These are phyloP conservation scores for Myiopsitta monachus DNA, from an alignment of 2,113 vertebrate species.

Conservation along the genomic window DNA sequence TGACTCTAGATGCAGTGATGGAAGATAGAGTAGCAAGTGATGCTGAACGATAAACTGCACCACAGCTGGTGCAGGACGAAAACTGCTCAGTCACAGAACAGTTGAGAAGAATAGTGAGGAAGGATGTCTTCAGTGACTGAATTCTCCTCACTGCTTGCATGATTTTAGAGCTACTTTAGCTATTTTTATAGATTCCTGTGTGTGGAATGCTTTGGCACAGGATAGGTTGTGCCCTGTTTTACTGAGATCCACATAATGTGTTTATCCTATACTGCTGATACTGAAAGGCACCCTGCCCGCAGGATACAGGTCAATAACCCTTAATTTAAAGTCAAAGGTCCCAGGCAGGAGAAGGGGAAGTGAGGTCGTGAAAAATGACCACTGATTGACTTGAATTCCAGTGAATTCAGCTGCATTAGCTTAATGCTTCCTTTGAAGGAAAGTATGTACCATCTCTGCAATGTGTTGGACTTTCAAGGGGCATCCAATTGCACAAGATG, in stretches of 20 bases:
- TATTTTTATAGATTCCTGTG: background rate
- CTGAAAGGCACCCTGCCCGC: background rate
- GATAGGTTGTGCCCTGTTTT: background rate
- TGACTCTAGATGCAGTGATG: background rate
- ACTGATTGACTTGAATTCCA: background rate
- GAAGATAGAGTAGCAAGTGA: background rate
- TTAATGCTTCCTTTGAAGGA: background rate
- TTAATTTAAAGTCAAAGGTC: background rate
- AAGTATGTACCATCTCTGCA: background rate
- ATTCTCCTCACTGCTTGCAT: background rate
- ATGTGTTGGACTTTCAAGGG: background rate
- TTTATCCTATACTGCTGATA: background rate
- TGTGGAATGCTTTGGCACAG: background rate
- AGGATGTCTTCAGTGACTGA: background rate
- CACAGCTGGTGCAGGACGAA: background rate
- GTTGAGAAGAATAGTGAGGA: background rate
- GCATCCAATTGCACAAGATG: background rate
- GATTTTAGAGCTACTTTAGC: background rate
- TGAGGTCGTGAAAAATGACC: background rate
- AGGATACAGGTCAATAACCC: background rate
- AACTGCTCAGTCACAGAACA: background rate
- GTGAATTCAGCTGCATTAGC: background rate
- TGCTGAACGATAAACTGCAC: background rate
- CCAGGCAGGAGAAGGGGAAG: background rate
- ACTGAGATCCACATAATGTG: too few species aligned